Evolutionary conservation across 2,113 vertebrate genomes (phyloP), one percentile per base, ranked within the genome.

Genomic region (Perca flavescens): DNA sequence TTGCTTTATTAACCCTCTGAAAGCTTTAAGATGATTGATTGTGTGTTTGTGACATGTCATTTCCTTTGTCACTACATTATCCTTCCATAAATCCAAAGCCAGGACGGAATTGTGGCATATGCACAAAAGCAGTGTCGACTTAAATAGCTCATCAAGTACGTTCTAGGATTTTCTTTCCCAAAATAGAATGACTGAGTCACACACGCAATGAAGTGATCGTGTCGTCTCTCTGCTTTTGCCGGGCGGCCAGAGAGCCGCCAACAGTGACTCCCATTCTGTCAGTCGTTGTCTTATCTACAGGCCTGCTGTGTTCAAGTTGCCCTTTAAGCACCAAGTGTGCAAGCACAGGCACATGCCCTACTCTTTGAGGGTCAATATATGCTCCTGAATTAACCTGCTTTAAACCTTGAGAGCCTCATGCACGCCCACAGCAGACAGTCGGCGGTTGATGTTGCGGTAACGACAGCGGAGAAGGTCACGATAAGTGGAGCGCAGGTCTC

Each of bases 381-480:
- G 28, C 36, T 7, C 21, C 40, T 60, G 1, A 52, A 63, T 9
- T 80, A 1, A 11, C 22, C 15, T 0, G 52, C 56, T 25, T 76
- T 73, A 96, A 58, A 94, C 92, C 63, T 91, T 95, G 11, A 96
- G 94, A 2, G 96, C 95, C 77, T 96, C 95, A 0, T 96, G 96
- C 10, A 96, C 95, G 1, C 96, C 95, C 34, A 96, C 95, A 8
- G 96, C 95, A 3, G 96, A 96, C 19, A 96, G 95, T 1, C 96
- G 82, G 0, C 96, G 93, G 93, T 96, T 96, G 87, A 96, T 96
- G 92, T 96, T 96, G 34, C 96, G 94, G 74, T 96, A 96, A 16
- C 95, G 94, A 62, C 96, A 96, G 36, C 95, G 95, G 8, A 96
- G 92, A 50, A 96, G 91, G 88, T 96, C 95, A 1, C 93, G 94